Evolutionary conservation across 2,797 vertebrate species (phyloP).

Genomic region (Leptoclinus maculatus): DNA sequence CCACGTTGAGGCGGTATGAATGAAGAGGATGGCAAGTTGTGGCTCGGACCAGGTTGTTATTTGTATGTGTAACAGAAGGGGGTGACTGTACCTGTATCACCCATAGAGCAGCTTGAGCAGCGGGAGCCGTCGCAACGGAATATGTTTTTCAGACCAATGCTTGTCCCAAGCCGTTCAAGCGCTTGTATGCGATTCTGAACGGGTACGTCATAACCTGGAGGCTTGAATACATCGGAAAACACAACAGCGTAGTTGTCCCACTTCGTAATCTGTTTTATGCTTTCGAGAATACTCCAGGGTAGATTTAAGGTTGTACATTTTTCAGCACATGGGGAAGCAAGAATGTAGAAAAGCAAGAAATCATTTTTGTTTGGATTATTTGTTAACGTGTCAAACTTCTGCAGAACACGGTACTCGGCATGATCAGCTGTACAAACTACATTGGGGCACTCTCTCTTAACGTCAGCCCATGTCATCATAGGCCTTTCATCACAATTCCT

Average conservation of each 20-base stretch:
- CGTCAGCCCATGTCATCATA: background rate
- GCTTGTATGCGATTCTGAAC: fast-evolving
- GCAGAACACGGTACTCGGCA: constrained; percentile 25
- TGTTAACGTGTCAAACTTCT: background rate
- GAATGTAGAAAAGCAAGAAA: constrained; percentile 30
- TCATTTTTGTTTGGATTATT: fast-evolving
- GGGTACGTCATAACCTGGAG: fast-evolving
- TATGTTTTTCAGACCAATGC: background rate
- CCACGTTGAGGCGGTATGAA: background rate
- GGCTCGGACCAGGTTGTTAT: background rate
- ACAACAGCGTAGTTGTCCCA: constrained; percentile 22
- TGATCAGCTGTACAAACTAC: background rate
- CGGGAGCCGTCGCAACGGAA: background rate
- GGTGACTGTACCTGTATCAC: background rate
- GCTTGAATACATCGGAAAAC: constrained; percentile 26
- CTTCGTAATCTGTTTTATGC: fast-evolving
- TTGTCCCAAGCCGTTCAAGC: background rate
- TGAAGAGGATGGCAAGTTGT: background rate
- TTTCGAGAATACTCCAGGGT: fast-evolving
- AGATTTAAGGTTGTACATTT: background rate
- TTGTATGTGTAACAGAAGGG: background rate
- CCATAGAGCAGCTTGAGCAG: background rate
- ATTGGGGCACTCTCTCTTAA: fast-evolving
- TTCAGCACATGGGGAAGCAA: background rate
- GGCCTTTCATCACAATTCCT: fast-evolving